These are phyloP conservation scores for Oxyteleia sp. DNA, from an alignment of 2,888 invertebrate genomes.

Conservation along the genomic window DNA sequence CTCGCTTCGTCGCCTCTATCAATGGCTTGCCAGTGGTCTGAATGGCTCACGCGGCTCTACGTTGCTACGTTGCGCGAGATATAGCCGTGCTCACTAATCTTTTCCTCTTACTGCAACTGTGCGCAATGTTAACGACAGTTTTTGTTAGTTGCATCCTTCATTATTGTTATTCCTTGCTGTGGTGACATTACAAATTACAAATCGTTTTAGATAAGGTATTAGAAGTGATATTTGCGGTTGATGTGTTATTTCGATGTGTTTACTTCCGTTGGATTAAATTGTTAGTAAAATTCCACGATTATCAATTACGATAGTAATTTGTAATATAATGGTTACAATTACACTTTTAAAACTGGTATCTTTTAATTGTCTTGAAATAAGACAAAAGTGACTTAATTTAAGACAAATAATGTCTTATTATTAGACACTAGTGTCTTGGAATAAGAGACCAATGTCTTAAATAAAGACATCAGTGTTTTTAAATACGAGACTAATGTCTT, in stretches of 20 bases:
- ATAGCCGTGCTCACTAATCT: constrained; percentile 68
- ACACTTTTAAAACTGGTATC: too few species aligned
- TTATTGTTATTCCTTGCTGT: background rate
- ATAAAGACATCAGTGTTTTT: too few species aligned
- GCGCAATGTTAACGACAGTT: background rate
- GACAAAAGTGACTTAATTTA: too few species aligned
- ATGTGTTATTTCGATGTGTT: too few species aligned
- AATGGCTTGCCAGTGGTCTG: constrained; percentile 84
- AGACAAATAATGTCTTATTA: too few species aligned
- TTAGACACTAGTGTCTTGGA: too few species aligned
- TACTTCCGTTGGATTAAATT: too few species aligned
- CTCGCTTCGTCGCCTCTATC: constrained; percentile 86
- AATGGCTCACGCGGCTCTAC: constrained; percentile 81
- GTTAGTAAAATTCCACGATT: background rate
- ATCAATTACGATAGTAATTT: background rate
- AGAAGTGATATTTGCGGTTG: background rate
- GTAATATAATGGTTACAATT: too few species aligned
- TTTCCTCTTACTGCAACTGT: constrained; percentile 39
- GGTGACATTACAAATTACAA: background rate
- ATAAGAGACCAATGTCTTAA: too few species aligned
- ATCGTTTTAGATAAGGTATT: background rate
- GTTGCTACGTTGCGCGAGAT: constrained; percentile 80
- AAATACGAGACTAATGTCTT: too few species aligned
- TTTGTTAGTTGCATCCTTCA: background rate
- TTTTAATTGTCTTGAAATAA: too few species aligned